Conservation (phyloP, 2,888 invertebrate species). For the Habrosyne pyritoides region DNA sequence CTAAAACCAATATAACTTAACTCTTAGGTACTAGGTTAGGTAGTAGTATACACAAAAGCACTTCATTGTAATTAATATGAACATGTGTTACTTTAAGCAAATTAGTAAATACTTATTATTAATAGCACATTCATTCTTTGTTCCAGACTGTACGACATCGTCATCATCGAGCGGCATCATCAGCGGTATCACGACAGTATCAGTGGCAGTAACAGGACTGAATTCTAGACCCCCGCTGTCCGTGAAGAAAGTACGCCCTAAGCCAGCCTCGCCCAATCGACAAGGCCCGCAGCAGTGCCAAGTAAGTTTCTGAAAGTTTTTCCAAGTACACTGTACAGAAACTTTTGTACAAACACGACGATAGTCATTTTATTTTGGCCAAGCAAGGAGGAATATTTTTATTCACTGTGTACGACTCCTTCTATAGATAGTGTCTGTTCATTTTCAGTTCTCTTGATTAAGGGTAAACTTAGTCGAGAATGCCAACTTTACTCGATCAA, state of each 20-base stretch:
- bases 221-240: conserved; percentile 58
- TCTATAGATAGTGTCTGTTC: neutral
- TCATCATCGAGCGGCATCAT: conserved; percentile 58
- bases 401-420: neutral
- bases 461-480: neutral
- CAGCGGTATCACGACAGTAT: conserved; percentile 68
- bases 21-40: too few relatives aligned
- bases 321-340: conserved; percentile 10
- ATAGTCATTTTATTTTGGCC: neutral
- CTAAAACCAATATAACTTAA: too few relatives aligned
- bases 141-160: conserved; percentile 63
- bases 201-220: conserved; percentile 72
- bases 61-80: too few relatives aligned
- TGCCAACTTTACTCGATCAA: too few relatives aligned
- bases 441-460: neutral
- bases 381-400: neutral
- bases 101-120: too few relatives aligned
- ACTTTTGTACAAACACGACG: neutral
- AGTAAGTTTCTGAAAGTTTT: conserved; percentile 78
- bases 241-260: conserved; percentile 86
- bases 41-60: too few relatives aligned
- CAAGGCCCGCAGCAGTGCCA: conserved; percentile 97
- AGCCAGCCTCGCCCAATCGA: conserved; percentile 94
- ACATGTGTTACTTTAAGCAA: too few relatives aligned
- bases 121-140: neutral